Evolutionary conservation across 2,888 invertebrate genomes (phyloP).

Genomic region (Diloba caeruleocephala): DNA sequence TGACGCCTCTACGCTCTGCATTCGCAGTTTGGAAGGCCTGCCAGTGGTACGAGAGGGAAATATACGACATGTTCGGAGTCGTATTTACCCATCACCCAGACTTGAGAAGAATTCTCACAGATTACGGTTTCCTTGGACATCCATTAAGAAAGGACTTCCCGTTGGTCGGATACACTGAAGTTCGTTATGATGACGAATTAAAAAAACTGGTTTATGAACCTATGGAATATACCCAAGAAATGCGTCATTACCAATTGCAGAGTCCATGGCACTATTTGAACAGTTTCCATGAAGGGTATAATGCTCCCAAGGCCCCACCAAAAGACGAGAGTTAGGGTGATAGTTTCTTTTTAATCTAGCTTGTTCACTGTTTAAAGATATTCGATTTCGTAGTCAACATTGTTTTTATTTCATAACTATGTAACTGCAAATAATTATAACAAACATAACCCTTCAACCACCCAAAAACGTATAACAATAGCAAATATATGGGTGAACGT

Average conservation of each 20-base stretch:
- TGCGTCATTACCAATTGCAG: constrained; percentile 68
- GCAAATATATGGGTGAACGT: constrained; percentile 2
- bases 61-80: constrained; percentile 82
- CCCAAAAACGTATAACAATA: background rate
- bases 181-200: constrained; percentile 81
- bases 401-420: no score
- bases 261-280: constrained; percentile 80
- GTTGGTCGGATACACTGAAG: constrained; percentile 78
- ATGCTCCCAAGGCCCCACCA: constrained; percentile 49
- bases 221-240: constrained; percentile 78
- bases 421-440: background rate
- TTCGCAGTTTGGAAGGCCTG: constrained; percentile 68
- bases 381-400: no score
- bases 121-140: constrained; percentile 83
- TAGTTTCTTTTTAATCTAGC: background rate
- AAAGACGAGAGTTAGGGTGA: constrained; percentile 38
- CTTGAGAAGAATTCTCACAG: constrained; percentile 79
- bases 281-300: constrained; percentile 78
- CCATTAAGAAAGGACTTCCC: constrained; percentile 84
- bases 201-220: constrained; percentile 84
- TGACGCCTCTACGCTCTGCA: constrained; percentile 78
- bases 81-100: constrained; percentile 82
- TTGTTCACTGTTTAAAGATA: no score
- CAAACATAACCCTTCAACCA: background rate
- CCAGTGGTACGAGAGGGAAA: constrained; percentile 76